These are phyloP conservation scores for Drosophila imparisetae DNA, from an alignment of 2,888 invertebrate genomes.

Conservation along the genomic window DNA sequence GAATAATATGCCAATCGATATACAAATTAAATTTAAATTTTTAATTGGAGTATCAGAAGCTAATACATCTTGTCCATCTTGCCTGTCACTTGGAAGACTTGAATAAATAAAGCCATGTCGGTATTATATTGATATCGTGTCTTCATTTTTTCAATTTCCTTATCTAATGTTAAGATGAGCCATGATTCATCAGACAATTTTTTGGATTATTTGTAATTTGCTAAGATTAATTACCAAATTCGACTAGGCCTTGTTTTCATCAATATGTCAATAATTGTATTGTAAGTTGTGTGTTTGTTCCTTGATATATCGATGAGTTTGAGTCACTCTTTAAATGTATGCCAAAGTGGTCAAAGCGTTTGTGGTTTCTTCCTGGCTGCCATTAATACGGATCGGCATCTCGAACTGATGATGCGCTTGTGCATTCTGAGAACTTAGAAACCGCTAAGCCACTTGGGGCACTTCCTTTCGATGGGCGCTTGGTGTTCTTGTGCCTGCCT, in stretches of 20 bases:
- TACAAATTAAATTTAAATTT: not conserved
- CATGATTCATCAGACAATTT: not conserved
- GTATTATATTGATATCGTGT: not conserved
- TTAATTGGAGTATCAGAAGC: not conserved
- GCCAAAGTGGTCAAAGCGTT: not conserved
- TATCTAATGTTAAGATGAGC: not conserved
- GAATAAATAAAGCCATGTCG: not conserved
- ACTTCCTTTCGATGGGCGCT: constrained; percentile 38
- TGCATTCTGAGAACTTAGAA: constrained; percentile 64
- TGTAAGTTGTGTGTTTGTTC: not conserved
- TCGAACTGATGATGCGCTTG: constrained; percentile 41
- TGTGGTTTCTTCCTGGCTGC: not conserved
- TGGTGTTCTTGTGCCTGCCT: not conserved
- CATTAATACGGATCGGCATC: constrained; percentile 29
- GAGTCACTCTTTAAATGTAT: constrained; percentile 3
- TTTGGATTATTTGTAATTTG: not conserved
- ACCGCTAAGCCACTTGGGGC: constrained; percentile 37
- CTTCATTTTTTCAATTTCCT: not conserved
- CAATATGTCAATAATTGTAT: not conserved
- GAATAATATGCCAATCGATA: not conserved
- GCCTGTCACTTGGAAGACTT: not conserved
- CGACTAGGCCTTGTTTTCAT: not conserved
- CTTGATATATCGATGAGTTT: not conserved
- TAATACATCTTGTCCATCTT: not conserved
- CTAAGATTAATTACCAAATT: not conserved